Evolutionary conservation across 2,113 vertebrate genomes (phyloP).

Genomic region (Poeciliopsis turrubarensis): DNA sequence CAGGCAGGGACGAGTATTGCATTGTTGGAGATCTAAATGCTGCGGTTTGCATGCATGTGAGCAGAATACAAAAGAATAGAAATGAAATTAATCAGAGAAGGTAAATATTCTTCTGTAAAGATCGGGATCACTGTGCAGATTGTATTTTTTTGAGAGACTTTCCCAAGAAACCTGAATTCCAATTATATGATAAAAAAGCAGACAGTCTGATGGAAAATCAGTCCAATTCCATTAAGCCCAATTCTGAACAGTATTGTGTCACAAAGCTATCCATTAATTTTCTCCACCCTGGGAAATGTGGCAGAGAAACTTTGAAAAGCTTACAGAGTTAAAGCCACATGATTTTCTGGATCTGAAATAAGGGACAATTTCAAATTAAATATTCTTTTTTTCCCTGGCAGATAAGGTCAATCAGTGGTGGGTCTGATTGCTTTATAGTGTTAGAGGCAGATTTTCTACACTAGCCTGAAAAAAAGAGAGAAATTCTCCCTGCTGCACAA

Average conservation of each 20-base stretch:
- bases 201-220: neutral
- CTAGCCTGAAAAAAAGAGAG: neutral
- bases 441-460: neutral
- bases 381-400: neutral
- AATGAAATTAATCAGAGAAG: neutral
- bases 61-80: neutral
- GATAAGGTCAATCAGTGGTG: neutral
- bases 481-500: neutral
- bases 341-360: neutral
- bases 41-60: neutral
- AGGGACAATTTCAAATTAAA: neutral
- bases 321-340: neutral
- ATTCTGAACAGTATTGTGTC: neutral
- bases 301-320: neutral
- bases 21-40: constrained; percentile 1
- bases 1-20: neutral
- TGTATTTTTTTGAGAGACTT: neutral
- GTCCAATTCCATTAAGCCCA: neutral
- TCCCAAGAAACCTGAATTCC: neutral
- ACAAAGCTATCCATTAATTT: neutral
- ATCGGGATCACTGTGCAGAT: neutral
- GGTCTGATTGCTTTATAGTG: neutral
- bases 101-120: neutral
- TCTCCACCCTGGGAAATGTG: neutral
- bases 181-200: neutral